A percentile compares a stretch with the other conserved stretches of the same genome.
phyloP scores from a whole-genome alignment of 2,888 invertebrate genomes.

The Eupithecia dodoneata region DNA sequence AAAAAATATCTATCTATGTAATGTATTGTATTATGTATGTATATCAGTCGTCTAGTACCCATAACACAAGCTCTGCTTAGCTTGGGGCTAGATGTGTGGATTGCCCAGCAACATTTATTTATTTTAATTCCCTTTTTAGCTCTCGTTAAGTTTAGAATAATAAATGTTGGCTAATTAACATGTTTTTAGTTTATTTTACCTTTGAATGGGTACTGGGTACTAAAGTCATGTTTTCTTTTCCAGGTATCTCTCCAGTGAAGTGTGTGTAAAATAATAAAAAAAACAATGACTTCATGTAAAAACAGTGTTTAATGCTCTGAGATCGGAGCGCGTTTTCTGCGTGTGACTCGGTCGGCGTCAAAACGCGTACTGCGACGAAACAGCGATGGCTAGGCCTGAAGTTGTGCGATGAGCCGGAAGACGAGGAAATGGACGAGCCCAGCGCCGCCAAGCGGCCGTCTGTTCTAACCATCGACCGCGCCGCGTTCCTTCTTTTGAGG shows the following conservation, averaged over 20 bases:
- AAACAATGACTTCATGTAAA: slow-evolving; percentile 11
- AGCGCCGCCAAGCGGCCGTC: slow-evolving; percentile 84
- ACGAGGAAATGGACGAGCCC: slow-evolving; percentile 75
- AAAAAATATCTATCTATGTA: no score
- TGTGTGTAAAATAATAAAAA: slow-evolving; percentile 4
- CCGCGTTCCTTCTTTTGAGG: slow-evolving; percentile 93
- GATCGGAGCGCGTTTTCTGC: slow-evolving; percentile 37
- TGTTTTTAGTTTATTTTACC: not conserved
- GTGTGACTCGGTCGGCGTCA: slow-evolving; percentile 53
- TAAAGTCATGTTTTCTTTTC: slow-evolving; percentile 14
- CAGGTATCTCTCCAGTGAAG: slow-evolving; percentile 20
- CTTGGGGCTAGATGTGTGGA: no score
- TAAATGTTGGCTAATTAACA: slow-evolving; percentile 26
- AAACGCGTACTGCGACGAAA: slow-evolving; percentile 74
- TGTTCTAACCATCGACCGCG: slow-evolving; percentile 93
- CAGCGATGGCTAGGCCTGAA: slow-evolving; percentile 83
- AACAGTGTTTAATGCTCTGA: slow-evolving; percentile 32
- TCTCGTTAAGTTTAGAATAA: slow-evolving; percentile 36
- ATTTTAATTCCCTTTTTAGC: slow-evolving; percentile 22
- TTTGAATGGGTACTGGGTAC: not conserved
- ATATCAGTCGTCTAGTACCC: no score
- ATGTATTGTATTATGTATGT: no score
- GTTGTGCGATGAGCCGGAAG: slow-evolving; percentile 80
- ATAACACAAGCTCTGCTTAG: no score
- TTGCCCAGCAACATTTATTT: no score